phyloP scores from a whole-genome alignment of 2,888 invertebrate genomes.

The Bombylius discolor region DNA sequence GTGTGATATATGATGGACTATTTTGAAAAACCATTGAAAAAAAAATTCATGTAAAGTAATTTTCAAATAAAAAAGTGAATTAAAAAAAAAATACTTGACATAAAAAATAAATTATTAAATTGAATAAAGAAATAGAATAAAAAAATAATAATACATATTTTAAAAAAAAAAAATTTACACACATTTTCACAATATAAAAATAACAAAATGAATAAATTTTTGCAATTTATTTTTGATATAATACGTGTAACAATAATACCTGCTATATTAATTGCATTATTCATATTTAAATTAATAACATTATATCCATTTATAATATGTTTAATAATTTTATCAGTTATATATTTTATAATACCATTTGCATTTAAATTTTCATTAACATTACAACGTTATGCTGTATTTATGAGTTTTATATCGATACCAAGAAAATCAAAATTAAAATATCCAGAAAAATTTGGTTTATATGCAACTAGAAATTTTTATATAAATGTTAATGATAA shows the following conservation, averaged over 20 bases:
- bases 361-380: slow-evolving; percentile 59
- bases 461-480: slow-evolving; percentile 53
- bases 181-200: neutral
- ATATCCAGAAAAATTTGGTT: slow-evolving; percentile 38
- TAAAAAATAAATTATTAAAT: too few relatives aligned
- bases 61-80: too few relatives aligned
- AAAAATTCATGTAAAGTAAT: too few relatives aligned
- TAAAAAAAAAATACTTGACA: too few relatives aligned
- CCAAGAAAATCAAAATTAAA: slow-evolving; percentile 39
- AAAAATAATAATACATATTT: too few relatives aligned
- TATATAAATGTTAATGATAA: slow-evolving; percentile 45
- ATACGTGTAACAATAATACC: slow-evolving; percentile 9
- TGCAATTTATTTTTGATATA: slow-evolving; percentile 7
- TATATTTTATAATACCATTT: slow-evolving; percentile 56
- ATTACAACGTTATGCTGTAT: slow-evolving; percentile 40
- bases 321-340: slow-evolving; percentile 30
- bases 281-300: neutral
- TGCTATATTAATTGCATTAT: slow-evolving; percentile 8
- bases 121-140: too few relatives aligned
- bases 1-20: too few relatives aligned
- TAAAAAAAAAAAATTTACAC: too few relatives aligned
- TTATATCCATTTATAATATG: slow-evolving; percentile 1
- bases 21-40: too few relatives aligned
- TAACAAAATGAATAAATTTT: slow-evolving; percentile 3
- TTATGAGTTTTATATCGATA: slow-evolving; percentile 39